phyloP scores from a whole-genome alignment of 2,797 vertebrate species.

The Spea hammondii region DNA sequence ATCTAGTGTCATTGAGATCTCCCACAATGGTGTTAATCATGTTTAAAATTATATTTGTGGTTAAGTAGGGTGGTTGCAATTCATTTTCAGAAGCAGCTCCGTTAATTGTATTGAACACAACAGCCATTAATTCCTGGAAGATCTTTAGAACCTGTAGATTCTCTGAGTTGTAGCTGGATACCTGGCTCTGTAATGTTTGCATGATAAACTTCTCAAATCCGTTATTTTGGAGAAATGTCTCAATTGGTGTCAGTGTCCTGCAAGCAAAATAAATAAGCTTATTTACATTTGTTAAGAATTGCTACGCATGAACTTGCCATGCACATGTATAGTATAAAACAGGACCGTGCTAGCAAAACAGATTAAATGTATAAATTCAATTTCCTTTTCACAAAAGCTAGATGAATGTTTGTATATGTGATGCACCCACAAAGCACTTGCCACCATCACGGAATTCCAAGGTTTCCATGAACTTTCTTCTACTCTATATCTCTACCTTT shows the following conservation, averaged over 20 bases:
- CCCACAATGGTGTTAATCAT: constrained; percentile 16
- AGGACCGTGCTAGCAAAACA: too few species aligned
- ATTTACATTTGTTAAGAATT: neutral
- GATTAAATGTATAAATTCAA: too few species aligned
- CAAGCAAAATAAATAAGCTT: neutral
- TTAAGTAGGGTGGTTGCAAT: neutral
- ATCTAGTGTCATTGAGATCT: constrained; percentile 8
- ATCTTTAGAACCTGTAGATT: neutral
- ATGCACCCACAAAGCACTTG: too few species aligned
- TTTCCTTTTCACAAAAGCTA: too few species aligned
- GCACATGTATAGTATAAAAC: too few species aligned
- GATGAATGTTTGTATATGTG: too few species aligned
- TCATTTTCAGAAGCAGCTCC: constrained; percentile 9
- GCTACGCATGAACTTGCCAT: too few species aligned
- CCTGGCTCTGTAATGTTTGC: constrained; percentile 19
- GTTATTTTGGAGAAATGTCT: constrained; percentile 18
- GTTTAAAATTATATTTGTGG: constrained; percentile 25
- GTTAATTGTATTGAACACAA: constrained; percentile 14
- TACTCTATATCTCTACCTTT: too few species aligned
- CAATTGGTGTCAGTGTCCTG: constrained; percentile 23
- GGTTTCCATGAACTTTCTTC: too few species aligned
- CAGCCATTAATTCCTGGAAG: neutral
- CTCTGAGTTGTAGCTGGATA: constrained; percentile 1
- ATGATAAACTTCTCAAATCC: constrained; percentile 14
- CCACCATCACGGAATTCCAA: too few species aligned